Evolutionary conservation across 1,140 invertebrate species (phyloP).

Genomic region (Thaumatotibia leucotreta): DNA sequence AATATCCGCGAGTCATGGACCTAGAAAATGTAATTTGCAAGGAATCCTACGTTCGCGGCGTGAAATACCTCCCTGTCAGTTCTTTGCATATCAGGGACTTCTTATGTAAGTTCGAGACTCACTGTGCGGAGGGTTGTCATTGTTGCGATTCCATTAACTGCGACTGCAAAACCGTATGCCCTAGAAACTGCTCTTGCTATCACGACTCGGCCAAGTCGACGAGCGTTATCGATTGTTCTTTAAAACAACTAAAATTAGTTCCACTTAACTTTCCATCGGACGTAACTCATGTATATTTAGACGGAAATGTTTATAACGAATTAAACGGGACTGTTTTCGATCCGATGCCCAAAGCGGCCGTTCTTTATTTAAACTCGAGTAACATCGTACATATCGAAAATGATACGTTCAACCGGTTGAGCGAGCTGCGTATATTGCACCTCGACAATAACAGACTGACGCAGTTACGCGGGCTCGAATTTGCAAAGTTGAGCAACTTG

Average conservation of each 20-base stretch:
- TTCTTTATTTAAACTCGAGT: conserved; percentile 89
- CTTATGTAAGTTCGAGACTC: conserved; percentile 87
- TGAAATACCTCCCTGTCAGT: conserved; percentile 83
- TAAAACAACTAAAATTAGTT: conserved; percentile 81
- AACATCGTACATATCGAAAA: conserved; percentile 88
- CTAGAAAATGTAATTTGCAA: conserved; percentile 89
- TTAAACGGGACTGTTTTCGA: conserved; percentile 90
- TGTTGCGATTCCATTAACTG: conserved; percentile 93
- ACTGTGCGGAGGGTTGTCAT: conserved; percentile 89
- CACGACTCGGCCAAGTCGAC: conserved; percentile 91
- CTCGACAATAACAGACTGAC: conserved; percentile 90
- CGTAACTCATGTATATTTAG: conserved; percentile 93
- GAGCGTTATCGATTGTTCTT: conserved; percentile 89
- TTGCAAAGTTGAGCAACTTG: conserved; percentile 86
- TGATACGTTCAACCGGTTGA: conserved; percentile 90
- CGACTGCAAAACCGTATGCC: conserved; percentile 91
- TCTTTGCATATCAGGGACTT: conserved; percentile 86
- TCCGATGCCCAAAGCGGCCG: conserved; percentile 88
- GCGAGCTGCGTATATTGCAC: conserved; percentile 86
- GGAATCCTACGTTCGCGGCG: conserved; percentile 85
- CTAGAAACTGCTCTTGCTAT: conserved; percentile 90
- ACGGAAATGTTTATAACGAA: conserved; percentile 86
- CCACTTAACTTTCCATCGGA: conserved; percentile 90
- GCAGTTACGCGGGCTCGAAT: conserved; percentile 87
- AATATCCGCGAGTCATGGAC: conserved; percentile 89